A percentile compares a stretch with the other conserved stretches of the same genome.
Conservation (phyloP, 2,888 invertebrate species). For the Lepetodrilus schrolli region DNA sequence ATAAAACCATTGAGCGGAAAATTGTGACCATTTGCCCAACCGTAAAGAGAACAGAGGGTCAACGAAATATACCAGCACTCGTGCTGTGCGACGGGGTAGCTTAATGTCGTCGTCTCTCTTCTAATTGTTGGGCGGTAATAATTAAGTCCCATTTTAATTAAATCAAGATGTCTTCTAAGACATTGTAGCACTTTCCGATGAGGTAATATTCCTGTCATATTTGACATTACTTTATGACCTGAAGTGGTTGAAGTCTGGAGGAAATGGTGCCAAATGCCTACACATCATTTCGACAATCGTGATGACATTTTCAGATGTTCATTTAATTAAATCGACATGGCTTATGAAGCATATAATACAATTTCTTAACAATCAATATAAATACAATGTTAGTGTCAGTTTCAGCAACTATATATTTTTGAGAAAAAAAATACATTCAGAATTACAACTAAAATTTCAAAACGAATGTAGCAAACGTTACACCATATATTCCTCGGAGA, state of each 20-base stretch:
- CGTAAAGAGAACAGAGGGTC: not conserved
- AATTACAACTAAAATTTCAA: not conserved
- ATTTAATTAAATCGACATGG: not conserved
- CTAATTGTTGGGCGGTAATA: not conserved
- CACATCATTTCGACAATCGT: constrained; percentile 1
- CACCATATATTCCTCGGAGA: not conserved
- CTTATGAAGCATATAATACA: not conserved
- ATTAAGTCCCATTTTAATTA: constrained; percentile 5
- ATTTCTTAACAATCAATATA: not conserved
- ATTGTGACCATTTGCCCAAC: constrained; percentile 7
- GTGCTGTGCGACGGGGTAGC: not conserved
- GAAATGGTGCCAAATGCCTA: not conserved
- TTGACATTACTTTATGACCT: not conserved
- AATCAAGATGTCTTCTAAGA: constrained; percentile 6
- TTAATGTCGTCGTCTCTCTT: not conserved
- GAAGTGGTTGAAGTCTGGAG: not conserved
- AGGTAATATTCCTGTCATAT: not conserved
- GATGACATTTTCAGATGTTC: constrained; percentile 9
- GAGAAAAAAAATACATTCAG: too few species aligned
- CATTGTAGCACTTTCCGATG: not conserved
- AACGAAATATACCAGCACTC: not conserved
- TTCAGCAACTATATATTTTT: too few species aligned
- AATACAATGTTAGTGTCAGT: not conserved
- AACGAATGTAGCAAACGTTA: not conserved
- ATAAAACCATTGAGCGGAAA: constrained; percentile 29